phyloP scores from a whole-genome alignment of 2,797 vertebrate species.

The Parauchenoglanis punctatus region DNA sequence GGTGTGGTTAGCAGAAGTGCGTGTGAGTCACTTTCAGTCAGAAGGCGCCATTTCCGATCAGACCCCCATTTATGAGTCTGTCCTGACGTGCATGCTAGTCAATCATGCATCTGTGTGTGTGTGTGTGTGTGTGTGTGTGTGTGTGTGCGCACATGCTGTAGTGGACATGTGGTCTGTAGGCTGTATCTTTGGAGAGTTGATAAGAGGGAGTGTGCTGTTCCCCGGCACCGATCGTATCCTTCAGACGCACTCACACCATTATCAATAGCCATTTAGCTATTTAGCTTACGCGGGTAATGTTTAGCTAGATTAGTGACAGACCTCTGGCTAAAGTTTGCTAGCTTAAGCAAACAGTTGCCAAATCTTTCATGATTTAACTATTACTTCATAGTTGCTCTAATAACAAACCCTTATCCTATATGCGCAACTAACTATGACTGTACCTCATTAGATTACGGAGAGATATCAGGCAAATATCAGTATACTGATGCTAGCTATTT shows the following conservation, averaged over 20 bases:
- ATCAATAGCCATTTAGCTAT: not conserved
- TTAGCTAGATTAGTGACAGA: not conserved
- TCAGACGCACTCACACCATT: constrained; percentile 52
- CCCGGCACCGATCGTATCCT: constrained; percentile 99
- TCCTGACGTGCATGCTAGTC: constrained; percentile 4
- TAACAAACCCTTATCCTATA: not conserved
- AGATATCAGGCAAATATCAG: not conserved
- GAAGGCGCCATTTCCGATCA: not conserved
- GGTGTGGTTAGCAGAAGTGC: not conserved
- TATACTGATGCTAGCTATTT: not conserved
- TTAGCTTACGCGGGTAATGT: not conserved
- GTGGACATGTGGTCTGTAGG: constrained; percentile 99
- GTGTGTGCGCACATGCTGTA: constrained; percentile 61
- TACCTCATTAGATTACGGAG: not conserved
- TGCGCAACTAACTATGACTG: too few species aligned
- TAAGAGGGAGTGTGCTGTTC: constrained; percentile 97
- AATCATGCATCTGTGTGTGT: constrained; percentile 22
- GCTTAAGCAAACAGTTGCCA: not conserved
- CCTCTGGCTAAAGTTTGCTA: not conserved
- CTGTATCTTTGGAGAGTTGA: constrained; percentile 99
- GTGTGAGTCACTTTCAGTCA: constrained; percentile 17
- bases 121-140: constrained; percentile 43
- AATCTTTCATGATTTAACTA: not conserved
- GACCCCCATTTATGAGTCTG: not conserved
- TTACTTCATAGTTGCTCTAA: not conserved